Evolutionary conservation across 1,140 invertebrate species (phyloP), one percentile per base, ranked within the genome.

Genomic region (Calephelis nemesis): DNA sequence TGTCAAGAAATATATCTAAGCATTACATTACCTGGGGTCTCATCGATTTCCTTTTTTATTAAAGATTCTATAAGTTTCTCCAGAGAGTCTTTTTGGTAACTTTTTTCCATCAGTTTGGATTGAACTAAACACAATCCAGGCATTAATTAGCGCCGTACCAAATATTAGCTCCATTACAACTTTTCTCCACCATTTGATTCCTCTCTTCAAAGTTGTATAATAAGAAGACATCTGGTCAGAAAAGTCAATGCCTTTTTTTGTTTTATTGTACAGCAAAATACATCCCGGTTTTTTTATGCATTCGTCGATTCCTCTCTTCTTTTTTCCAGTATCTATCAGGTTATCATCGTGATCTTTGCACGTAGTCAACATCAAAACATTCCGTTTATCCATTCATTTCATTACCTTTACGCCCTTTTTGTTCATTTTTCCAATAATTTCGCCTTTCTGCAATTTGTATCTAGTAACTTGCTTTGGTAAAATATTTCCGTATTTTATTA

Each of bases 241-340:
- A 15, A 39, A 72, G 62, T 72, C 54, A 15, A 72, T 69, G n/a
- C 67, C 67, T 69, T 74, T 74, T 74, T 74, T 71, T 67, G 69
- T 74, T 69, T 74, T 40, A 74, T 71, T 74, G 47, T 74, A 74
- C 70, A 74, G 11, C 11, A 74, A 30, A 67, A 69, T 63, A 71
- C 73, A 71, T 52, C 65, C 63, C 5, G 73, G 69, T 69, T 74
- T 71, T 62, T 74, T 69, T 47, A 74, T 74, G 58, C 54, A 13
- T 74, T 71, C 73, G 67, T 69, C 42, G 30, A 58, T 71, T 12
- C 54, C 69, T 69, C 69, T 68, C 60, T 68, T 74, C 63, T 70
- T 72, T 68, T 72, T 71, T 45, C 65, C 73, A 63, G 69, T 74
- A 68, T 71, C 65, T 71, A 69, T 70, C 15, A 72, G 52, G 4